Percentiles rank a stretch among this genome's conserved stretches.
phyloP scores from a whole-genome alignment of 2,888 invertebrate genomes.

The Rhamphomyia laevipes region DNA sequence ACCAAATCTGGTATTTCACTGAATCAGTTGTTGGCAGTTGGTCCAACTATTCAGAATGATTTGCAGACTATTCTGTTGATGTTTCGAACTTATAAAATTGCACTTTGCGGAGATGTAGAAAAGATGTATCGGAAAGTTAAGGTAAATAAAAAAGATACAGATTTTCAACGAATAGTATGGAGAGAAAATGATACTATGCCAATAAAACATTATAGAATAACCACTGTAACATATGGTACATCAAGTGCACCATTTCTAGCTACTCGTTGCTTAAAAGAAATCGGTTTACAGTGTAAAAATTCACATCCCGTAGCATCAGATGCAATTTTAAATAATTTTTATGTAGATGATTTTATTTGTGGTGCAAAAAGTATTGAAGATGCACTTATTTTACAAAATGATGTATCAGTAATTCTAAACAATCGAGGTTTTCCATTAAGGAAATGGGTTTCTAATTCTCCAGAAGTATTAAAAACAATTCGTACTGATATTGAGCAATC shows the following conservation, averaged over 20 bases:
- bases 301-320: conserved; percentile 12
- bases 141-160: neutral
- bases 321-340: conserved; percentile 10
- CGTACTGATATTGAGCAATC: too few relatives aligned
- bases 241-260: conserved; percentile 17
- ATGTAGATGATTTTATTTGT: conserved; percentile 16
- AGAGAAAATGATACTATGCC: conserved; percentile 2
- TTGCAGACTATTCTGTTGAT: neutral
- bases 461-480: conserved; percentile 1
- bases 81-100: conserved; percentile 1
- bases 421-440: conserved; percentile 9
- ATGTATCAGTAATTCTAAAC: conserved; percentile 8
- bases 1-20: neutral
- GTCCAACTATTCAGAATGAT: conserved; percentile 5
- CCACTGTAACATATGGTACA: conserved; percentile 15
- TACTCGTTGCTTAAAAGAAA: conserved; percentile 12
- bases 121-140: conserved; percentile 6
- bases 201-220: too few relatives aligned
- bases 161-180: conserved; percentile 17
- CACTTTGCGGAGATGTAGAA: conserved; percentile 14
- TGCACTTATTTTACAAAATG: conserved; percentile 8
- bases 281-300: conserved; percentile 8
- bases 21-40: conserved; percentile 3
- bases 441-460: conserved; percentile 14
- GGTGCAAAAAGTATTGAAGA: conserved; percentile 11